Base-by-base conservation (phyloP, 1,140 invertebrate species). In the Asbolus verrucosus region DNA sequence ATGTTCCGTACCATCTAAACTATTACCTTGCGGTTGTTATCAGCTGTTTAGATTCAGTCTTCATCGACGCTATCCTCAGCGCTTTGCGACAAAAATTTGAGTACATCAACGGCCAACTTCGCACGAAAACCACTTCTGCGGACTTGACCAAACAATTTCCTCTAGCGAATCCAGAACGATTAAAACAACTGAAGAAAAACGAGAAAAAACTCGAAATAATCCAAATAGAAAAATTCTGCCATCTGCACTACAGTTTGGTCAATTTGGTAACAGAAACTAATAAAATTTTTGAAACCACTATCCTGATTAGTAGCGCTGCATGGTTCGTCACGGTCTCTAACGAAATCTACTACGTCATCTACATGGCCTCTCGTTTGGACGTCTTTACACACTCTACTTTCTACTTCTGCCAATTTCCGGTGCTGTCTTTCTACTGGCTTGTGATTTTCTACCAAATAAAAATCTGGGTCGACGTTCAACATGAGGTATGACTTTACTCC, bases 391-490 rank as follows among this genome's bases (percentile, higher is more conserved):
- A n/a, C n/a, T 4, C 4, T 46, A 9, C 6, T 0, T 19, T 18
- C 0, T 8, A 18, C 3, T 19, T 14, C 15, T 6, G 15, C 1
- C 46, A 54, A 27, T 13, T 54, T 6, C 46, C 46, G 6, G 11
- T 54, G 9, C n/a, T 27, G 8, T 14, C 11, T 6, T 24, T 13
- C 14, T 54, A 54, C 21, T 54, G 46, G 24, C 9, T 27, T 24
- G 24, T n/a, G 46, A 54, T 54, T 27, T 54, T 27, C 14, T 54
- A 13, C 18, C 46, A 54, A 54, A 27, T 54, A n/a, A 9, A 14
- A 54, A 27, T 54, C 8, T 54, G 46, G 46, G 13, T 13, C n/a
- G 21, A 54, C 11, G n/a, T 54, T 6, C 46, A 54, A 24, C 19
- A 54, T 6, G 46, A 54, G 14, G 41, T 46, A 18, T 11, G 15